These are phyloP conservation scores for Seira ritae DNA, from an alignment of 2,888 invertebrate genomes.

Conservation along the genomic window DNA sequence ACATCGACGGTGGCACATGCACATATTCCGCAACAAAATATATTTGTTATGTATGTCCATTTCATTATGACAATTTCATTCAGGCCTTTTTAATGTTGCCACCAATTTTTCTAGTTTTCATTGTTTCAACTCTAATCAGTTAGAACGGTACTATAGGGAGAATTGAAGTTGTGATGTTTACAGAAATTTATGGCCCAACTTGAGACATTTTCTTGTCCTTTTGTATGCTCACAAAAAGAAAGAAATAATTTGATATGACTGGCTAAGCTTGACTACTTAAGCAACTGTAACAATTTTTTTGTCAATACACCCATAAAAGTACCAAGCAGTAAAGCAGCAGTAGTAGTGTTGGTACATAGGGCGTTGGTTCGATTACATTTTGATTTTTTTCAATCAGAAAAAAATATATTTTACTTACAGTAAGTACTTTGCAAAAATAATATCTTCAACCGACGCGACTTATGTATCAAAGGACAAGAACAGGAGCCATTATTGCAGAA, in stretches of 20 bases:
- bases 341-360: neutral
- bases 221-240: neutral
- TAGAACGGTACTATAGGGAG: too few species aligned
- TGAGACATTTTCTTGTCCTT: neutral
- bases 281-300: neutral
- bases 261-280: neutral
- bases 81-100: too few species aligned
- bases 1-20: too few species aligned
- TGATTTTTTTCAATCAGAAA: neutral
- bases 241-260: neutral
- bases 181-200: too few species aligned
- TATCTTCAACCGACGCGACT: neutral
- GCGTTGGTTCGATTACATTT: constrained; percentile 18
- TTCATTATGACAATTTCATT: too few species aligned
- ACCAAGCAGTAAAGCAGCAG: neutral
- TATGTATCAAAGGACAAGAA: neutral
- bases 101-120: too few species aligned
- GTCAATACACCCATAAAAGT: neutral
- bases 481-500: constrained; percentile 10
- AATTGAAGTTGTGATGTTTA: too few species aligned
- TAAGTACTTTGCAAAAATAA: neutral
- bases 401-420: too few species aligned
- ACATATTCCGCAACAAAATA: too few species aligned
- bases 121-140: too few species aligned
- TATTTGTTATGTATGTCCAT: too few species aligned